Evolutionary conservation across 2,113 vertebrate species (phyloP).

Genomic region (Percopsis transmontana): DNA sequence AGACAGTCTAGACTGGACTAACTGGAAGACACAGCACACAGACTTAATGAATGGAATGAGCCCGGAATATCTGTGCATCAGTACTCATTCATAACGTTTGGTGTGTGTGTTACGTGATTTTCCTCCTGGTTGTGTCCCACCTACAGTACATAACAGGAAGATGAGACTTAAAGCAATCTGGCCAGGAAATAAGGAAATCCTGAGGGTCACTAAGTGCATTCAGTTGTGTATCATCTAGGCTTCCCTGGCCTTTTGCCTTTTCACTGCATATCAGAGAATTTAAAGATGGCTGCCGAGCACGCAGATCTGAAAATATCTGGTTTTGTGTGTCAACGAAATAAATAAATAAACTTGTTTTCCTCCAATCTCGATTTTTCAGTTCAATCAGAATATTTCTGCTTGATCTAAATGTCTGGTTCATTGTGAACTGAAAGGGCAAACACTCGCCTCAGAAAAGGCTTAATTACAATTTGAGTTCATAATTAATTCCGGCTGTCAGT

Average conservation of each 20-base stretch:
- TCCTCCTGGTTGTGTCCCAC: too few relatives aligned
- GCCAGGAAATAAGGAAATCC: background rate
- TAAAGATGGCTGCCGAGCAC: background rate
- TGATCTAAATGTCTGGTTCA: conserved; percentile 7
- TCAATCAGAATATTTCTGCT: conserved; percentile 1
- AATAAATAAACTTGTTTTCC: conserved; percentile 7
- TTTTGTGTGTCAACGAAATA: conserved; percentile 24
- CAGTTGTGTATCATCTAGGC: conserved; percentile 18
- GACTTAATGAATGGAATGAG: too few relatives aligned
- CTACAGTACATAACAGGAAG: too few relatives aligned
- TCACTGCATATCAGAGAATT: conserved; percentile 19
- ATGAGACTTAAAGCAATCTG: too few relatives aligned
- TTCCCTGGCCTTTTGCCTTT: conserved; percentile 21
- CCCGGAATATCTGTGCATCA: background rate
- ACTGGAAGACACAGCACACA: too few relatives aligned
- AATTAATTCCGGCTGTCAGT: background rate
- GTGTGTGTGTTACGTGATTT: too few relatives aligned
- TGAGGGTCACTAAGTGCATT: conserved; percentile 13
- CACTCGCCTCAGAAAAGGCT: background rate
- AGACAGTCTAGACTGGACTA: conserved; percentile 20
- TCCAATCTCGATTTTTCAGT: conserved; percentile 2
- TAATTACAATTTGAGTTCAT: background rate
- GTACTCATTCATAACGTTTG: background rate
- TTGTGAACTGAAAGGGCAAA: background rate
- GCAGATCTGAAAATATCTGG: conserved; percentile 6